phyloP scores from a whole-genome alignment of 2,113 vertebrate genomes.

The Tringa solitaria region DNA sequence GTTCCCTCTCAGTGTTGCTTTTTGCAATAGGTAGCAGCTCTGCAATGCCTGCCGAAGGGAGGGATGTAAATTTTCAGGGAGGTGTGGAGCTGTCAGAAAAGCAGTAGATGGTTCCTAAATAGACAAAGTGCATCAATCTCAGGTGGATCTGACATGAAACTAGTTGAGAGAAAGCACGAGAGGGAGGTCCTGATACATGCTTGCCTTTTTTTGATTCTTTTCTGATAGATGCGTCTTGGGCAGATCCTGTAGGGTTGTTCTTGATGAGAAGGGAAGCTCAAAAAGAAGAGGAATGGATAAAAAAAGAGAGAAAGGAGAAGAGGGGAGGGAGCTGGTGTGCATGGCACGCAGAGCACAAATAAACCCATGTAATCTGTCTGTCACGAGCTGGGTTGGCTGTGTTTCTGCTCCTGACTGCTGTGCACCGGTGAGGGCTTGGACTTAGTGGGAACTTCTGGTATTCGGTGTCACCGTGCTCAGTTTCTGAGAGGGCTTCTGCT shows the following conservation, averaged over 20 bases:
- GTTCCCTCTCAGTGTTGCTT: not conserved
- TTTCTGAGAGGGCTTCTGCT: not conserved
- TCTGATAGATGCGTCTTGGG: not conserved
- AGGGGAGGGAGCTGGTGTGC: not conserved
- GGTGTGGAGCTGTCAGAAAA: not conserved
- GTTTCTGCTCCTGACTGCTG: not conserved
- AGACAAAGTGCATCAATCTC: not conserved
- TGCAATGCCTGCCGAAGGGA: not conserved
- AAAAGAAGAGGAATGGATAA: not conserved
- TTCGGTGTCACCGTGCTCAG: rapidly evolving
- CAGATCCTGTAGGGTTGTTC: not conserved
- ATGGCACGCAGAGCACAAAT: not conserved
- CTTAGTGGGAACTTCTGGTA: not conserved
- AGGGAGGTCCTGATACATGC: not conserved
- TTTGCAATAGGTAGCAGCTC: not conserved
- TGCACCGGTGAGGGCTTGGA: not conserved
- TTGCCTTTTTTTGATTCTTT: not conserved
- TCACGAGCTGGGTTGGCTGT: too few relatives aligned
- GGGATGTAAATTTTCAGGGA: not conserved
- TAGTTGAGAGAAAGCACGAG: not conserved
- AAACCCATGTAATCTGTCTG: not conserved
- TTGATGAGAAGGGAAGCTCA: not conserved
- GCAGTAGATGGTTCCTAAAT: not conserved
- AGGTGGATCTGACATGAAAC: not conserved
- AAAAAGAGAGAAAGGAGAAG: not conserved